Percentiles rank a stretch among this genome's conserved stretches.
Conservation (phyloP, 2,888 invertebrate species). For the Cetonia aurata region DNA sequence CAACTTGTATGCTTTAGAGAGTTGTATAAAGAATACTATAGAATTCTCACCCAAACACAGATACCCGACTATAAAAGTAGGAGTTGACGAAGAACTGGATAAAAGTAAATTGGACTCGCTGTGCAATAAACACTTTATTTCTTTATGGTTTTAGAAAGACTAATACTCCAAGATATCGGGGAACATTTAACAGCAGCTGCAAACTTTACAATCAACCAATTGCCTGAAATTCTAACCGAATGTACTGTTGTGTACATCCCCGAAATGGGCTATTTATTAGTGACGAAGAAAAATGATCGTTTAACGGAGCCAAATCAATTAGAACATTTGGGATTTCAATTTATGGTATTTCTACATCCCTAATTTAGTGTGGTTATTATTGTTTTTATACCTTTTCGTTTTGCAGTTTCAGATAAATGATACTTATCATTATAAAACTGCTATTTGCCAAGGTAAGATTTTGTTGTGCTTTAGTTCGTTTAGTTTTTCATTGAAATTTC, state of each 20-base stretch:
- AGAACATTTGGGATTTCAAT: slow-evolving; percentile 76
- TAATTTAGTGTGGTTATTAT: slow-evolving; percentile 2
- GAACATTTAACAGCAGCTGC: slow-evolving; percentile 81
- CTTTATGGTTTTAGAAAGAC: slow-evolving; percentile 70
- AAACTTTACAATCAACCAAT: slow-evolving; percentile 75
- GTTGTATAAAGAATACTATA: slow-evolving; percentile 79
- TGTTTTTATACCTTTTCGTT: slow-evolving; percentile 20
- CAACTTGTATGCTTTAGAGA: slow-evolving; percentile 72
- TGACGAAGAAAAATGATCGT: slow-evolving; percentile 77
- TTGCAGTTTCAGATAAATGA: slow-evolving; percentile 62
- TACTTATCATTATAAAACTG: slow-evolving; percentile 64
- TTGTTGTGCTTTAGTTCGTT: not conserved
- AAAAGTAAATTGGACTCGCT: slow-evolving; percentile 69
- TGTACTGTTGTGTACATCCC: slow-evolving; percentile 80
- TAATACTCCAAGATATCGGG: slow-evolving; percentile 77
- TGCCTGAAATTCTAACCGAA: slow-evolving; percentile 76
- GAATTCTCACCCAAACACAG: slow-evolving; percentile 76
- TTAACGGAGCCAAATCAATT: slow-evolving; percentile 71
- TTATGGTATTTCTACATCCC: slow-evolving; percentile 70
- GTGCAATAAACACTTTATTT: not conserved
- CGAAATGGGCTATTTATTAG: slow-evolving; percentile 83
- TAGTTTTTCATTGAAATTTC: too few species aligned
- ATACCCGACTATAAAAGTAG: slow-evolving; percentile 80
- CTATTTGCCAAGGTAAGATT: slow-evolving; percentile 61
- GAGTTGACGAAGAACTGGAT: slow-evolving; percentile 82